phyloP scores from a whole-genome alignment of 2,888 invertebrate genomes.

The Dorcus hopei region DNA sequence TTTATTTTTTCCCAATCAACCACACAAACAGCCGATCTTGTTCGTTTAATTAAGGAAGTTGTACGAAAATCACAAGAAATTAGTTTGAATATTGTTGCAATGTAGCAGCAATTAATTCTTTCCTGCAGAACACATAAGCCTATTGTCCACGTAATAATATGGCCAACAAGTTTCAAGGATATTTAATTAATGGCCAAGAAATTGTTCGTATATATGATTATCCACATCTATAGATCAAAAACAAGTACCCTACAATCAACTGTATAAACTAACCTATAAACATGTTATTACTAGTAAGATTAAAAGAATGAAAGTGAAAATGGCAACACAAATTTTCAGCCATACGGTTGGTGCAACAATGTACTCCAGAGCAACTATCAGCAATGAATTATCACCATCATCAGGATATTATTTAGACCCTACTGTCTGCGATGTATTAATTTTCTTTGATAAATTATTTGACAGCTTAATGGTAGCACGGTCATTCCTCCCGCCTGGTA shows the following conservation, averaged over 20 bases:
- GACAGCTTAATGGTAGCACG: conserved; percentile 5
- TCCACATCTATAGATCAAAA: conserved; percentile 18
- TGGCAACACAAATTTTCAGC: background rate
- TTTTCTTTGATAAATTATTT: conserved; percentile 1
- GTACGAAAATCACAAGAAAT: conserved; percentile 19
- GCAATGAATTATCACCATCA: background rate
- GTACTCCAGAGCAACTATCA: background rate
- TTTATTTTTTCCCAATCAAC: conserved; percentile 24
- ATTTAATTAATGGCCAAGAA: conserved; percentile 18
- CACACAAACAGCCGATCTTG: conserved; percentile 17
- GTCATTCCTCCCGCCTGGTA: background rate
- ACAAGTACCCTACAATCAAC: background rate
- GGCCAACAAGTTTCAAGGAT: conserved; percentile 11
- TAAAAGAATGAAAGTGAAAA: conserved; percentile 10
- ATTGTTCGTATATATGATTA: conserved; percentile 25
- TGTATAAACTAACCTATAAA: conserved; percentile 2
- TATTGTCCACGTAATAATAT: conserved; percentile 10
- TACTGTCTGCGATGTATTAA: background rate
- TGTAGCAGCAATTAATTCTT: conserved; percentile 25
- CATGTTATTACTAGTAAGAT: conserved; percentile 2
- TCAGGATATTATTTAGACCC: background rate
- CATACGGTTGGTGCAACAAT: background rate
- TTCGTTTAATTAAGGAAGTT: conserved; percentile 18
- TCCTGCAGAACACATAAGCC: conserved; percentile 16
- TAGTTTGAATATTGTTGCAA: conserved; percentile 32